phyloP scores from a whole-genome alignment of 1,140 invertebrate genomes.

The Nilaparvata lugens region DNA sequence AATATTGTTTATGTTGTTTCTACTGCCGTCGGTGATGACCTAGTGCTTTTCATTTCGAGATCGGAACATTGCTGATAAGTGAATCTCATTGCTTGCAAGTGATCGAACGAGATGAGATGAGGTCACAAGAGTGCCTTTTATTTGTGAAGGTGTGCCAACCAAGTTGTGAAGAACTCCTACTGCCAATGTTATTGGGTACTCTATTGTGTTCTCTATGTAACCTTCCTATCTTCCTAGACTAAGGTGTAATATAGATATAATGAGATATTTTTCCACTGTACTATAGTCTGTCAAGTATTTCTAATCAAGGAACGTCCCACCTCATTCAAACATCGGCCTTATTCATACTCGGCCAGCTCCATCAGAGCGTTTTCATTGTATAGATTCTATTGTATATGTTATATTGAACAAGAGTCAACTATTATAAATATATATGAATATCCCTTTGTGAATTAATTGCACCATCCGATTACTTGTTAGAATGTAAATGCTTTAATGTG shows the following conservation, averaged over 20 bases:
- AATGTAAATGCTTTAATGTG: constrained; percentile 3
- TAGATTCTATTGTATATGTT: neutral
- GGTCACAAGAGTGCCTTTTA: neutral
- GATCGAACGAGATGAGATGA: neutral
- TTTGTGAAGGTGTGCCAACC: neutral
- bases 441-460: neutral
- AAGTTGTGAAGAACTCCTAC: neutral
- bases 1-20: constrained; percentile 1
- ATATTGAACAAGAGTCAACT: neutral
- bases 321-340: neutral
- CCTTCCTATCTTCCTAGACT: neutral
- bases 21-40: neutral
- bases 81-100: neutral
- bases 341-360: neutral
- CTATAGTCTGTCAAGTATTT: neutral
- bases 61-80: neutral
- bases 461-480: neutral
- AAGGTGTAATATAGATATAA: neutral
- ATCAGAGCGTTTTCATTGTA: neutral
- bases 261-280: neutral
- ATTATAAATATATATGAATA: neutral
- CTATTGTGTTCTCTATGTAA: constrained; percentile 1
- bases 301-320: neutral
- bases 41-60: neutral
- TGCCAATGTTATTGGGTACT: neutral